Conservation (phyloP, 2,113 vertebrate genomes). For the Rhineura floridana region DNA sequence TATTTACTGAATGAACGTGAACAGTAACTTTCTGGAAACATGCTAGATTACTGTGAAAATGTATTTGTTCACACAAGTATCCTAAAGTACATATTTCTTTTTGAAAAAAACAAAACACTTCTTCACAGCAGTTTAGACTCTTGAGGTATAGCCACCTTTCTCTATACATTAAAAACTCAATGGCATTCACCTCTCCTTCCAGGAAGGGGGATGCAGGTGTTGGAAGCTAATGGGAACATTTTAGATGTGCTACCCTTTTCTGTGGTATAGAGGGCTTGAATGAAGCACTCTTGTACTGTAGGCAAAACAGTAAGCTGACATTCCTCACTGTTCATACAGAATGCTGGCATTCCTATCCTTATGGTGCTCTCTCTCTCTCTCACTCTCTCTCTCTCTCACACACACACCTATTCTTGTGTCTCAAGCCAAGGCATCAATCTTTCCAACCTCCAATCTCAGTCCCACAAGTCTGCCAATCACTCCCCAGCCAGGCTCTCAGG, state of each 20-base stretch:
- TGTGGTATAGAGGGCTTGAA: not conserved
- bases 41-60: slow-evolving; percentile 60
- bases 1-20: slow-evolving; percentile 63
- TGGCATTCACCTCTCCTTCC: not conserved
- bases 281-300: not conserved
- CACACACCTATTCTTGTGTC: not conserved
- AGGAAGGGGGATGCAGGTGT: not conserved
- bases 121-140: not conserved
- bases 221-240: slow-evolving; percentile 9
- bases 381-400: not conserved
- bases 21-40: slow-evolving; percentile 59
- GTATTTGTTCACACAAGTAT: slow-evolving; percentile 51
- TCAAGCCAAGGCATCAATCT: not conserved
- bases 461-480: not conserved
- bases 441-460: not conserved
- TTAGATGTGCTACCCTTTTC: not conserved
- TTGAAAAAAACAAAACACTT: not conserved
- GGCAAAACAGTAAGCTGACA: not conserved
- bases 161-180: not conserved
- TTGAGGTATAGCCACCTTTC: not conserved
- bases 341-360: not conserved
- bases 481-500: not conserved
- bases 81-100: slow-evolving; percentile 48
- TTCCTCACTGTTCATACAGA: not conserved
- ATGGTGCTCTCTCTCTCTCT: not conserved